phyloP scores from a whole-genome alignment of 1,140 invertebrate genomes.

The Vanessa tameamea region DNA sequence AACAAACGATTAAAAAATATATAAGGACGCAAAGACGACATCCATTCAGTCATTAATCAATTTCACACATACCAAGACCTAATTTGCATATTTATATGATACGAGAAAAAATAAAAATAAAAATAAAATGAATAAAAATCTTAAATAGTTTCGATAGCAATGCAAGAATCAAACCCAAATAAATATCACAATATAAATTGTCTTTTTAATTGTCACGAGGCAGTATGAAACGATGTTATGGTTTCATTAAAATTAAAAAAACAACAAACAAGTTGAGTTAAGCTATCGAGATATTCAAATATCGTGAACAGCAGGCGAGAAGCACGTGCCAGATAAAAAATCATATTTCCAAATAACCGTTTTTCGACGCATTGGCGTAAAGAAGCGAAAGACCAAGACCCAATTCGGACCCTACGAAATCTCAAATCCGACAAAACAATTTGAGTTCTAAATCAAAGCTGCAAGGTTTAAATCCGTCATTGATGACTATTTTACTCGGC shows the following conservation, averaged over 20 bases:
- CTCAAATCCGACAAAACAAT: slow-evolving; percentile 33
- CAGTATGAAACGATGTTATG: background rate
- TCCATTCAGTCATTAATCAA: slow-evolving; percentile 20
- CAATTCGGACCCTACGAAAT: slow-evolving; percentile 38
- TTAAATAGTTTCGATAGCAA: background rate
- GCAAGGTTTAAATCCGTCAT: slow-evolving; percentile 8
- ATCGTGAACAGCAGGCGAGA: slow-evolving; percentile 10
- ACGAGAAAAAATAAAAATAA: slow-evolving; percentile 6
- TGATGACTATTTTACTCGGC: slow-evolving; percentile 35
- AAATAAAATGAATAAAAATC: slow-evolving; percentile 13
- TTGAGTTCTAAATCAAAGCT: slow-evolving; percentile 11
- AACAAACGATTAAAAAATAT: background rate
- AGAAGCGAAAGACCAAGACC: slow-evolving; percentile 66
- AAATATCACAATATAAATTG: background rate
- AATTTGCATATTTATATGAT: slow-evolving; percentile 23
- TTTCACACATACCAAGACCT: slow-evolving; percentile 13
- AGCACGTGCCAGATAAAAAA: slow-evolving; percentile 57
- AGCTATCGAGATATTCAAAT: slow-evolving; percentile 18
- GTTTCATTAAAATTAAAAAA: background rate
- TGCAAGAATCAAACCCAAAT: background rate
- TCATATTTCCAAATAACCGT: slow-evolving; percentile 57
- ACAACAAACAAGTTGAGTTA: background rate
- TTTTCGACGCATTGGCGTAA: slow-evolving; percentile 61
- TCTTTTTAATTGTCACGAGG: background rate
- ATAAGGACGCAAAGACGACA: background rate